These are phyloP conservation scores for Cosmopolites sordidus DNA, from an alignment of 2,888 invertebrate genomes.

Conservation along the genomic window DNA sequence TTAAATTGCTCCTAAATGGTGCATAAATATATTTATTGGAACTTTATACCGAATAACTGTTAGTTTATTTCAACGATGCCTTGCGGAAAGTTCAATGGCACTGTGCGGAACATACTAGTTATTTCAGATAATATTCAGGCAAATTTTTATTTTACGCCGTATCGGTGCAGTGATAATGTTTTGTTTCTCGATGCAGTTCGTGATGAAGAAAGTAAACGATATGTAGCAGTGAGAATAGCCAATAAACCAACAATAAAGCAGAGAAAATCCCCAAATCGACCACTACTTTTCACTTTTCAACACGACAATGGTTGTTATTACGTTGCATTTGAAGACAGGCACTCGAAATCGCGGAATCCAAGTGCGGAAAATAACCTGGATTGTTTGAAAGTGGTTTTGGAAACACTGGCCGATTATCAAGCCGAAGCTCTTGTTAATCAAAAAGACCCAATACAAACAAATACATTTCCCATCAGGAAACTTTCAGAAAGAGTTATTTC, in stretches of 20 bases:
- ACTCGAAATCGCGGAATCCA: background rate
- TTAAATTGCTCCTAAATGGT: too few species aligned
- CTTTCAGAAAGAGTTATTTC: too few species aligned
- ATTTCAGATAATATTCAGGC: background rate
- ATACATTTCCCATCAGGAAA: too few species aligned
- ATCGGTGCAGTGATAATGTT: background rate
- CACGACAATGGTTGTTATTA: background rate
- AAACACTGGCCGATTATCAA: background rate
- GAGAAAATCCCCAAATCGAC: too few species aligned
- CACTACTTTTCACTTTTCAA: background rate
- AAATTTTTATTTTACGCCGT: background rate
- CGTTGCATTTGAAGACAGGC: background rate
- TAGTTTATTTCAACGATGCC: too few species aligned
- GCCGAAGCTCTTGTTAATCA: background rate
- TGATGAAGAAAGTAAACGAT: background rate
- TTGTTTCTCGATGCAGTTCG: background rate
- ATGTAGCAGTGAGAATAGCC: background rate
- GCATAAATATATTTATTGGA: too few species aligned
- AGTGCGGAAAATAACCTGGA: background rate
- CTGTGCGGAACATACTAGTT: background rate
- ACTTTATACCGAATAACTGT: too few species aligned
- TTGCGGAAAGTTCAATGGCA: too few species aligned
- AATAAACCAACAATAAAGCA: background rate
- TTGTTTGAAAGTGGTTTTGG: background rate
- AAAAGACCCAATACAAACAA: too few species aligned